Evolutionary conservation across 2,888 invertebrate genomes (phyloP).

Genomic region (Harpagoxenus sublaevis): DNA sequence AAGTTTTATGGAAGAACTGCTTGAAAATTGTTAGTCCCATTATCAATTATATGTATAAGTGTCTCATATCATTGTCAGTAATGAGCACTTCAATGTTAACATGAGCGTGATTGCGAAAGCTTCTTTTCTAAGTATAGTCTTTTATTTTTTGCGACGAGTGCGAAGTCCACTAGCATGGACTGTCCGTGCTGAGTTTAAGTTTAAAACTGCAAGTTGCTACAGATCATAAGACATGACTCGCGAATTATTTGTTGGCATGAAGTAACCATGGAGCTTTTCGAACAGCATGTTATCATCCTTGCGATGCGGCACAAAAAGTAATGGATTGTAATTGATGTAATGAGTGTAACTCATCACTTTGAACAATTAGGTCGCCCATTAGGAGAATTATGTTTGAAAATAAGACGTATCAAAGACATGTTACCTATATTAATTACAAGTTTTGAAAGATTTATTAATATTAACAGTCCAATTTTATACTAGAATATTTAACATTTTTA

Average conservation of each 20-base stretch:
- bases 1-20: background rate
- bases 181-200: background rate
- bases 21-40: background rate
- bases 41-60: background rate
- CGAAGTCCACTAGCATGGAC: background rate
- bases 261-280: background rate
- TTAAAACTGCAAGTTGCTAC: background rate
- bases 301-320: constrained; percentile 11
- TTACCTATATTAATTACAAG: background rate
- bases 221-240: background rate
- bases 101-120: background rate
- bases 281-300: background rate
- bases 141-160: background rate
- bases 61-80: background rate
- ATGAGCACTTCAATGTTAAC: background rate
- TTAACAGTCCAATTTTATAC: too few relatives aligned
- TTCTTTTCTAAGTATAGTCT: background rate
- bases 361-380: constrained; percentile 2
- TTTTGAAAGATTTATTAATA: too few relatives aligned
- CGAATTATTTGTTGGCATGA: background rate
- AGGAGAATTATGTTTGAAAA: background rate
- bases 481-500: too few relatives aligned
- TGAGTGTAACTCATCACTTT: background rate
- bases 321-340: constrained; percentile 30
- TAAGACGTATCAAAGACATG: background rate